These are phyloP conservation scores for Timema cristinae DNA, from an alignment of 2,888 invertebrate genomes.

Conservation along the genomic window DNA sequence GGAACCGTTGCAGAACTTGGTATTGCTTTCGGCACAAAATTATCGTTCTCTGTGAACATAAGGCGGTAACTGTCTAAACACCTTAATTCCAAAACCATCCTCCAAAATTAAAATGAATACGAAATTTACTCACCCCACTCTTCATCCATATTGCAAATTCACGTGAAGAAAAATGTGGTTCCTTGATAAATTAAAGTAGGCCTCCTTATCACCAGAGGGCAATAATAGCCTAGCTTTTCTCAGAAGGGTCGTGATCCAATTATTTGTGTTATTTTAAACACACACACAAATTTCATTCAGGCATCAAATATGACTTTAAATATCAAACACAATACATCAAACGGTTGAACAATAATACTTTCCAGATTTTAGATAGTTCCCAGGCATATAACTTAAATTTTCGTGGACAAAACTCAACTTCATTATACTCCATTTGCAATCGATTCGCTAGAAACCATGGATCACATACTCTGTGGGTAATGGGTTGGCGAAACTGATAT, in stretches of 20 bases:
- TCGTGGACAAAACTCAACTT: neutral
- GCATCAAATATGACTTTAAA: too few relatives aligned
- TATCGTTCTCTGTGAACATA: constrained; percentile 62
- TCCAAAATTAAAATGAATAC: constrained; percentile 20
- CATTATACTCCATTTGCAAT: constrained; percentile 17
- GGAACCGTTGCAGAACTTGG: constrained; percentile 52
- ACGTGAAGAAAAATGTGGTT: constrained; percentile 26
- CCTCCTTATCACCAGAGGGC: constrained; percentile 25
- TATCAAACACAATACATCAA: constrained; percentile 15
- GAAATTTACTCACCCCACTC: constrained; percentile 59
- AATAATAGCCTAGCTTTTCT: constrained; percentile 19
- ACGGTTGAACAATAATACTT: constrained; percentile 3
- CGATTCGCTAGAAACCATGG: neutral
- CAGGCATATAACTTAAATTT: neutral
- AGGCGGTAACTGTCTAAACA: constrained; percentile 15
- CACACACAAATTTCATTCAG: too few relatives aligned
- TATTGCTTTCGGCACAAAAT: constrained; percentile 63
- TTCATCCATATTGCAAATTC: constrained; percentile 55
- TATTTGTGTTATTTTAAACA: too few relatives aligned
- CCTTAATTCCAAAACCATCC: constrained; percentile 18
- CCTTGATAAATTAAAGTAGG: constrained; percentile 9
- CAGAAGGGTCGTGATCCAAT: too few relatives aligned
- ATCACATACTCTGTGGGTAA: too few relatives aligned
- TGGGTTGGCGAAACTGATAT: too few relatives aligned
- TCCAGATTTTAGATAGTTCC: constrained; percentile 1